Percentiles rank a stretch among this genome's conserved stretches.
phyloP scores from a whole-genome alignment of 2,113 vertebrate species.

The Odocoileus virginianus region DNA sequence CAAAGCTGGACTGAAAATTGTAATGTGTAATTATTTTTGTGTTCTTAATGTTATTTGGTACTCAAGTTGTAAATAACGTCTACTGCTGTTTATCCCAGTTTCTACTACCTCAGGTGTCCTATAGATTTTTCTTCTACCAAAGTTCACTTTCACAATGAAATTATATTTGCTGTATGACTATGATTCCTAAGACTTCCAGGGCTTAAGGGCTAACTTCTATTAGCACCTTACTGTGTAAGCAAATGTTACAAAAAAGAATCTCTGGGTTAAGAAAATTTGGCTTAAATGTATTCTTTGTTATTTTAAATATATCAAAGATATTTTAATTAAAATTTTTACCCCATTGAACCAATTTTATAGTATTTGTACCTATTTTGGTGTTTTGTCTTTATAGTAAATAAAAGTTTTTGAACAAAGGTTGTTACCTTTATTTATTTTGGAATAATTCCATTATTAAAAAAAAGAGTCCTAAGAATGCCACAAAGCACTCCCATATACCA shows the following conservation, averaged over 20 bases:
- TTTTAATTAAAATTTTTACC: slow-evolving; percentile 95
- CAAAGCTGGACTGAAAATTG: slow-evolving; percentile 93
- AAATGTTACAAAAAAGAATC: slow-evolving; percentile 87
- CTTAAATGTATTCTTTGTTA: slow-evolving; percentile 92
- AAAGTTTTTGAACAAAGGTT: slow-evolving; percentile 87
- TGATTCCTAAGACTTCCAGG: slow-evolving; percentile 92
- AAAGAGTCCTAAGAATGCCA: background rate
- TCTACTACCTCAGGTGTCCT: slow-evolving; percentile 97
- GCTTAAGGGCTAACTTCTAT: slow-evolving; percentile 93
- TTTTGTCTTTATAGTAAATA: slow-evolving; percentile 94
- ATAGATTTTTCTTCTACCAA: slow-evolving; percentile 95
- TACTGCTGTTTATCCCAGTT: slow-evolving; percentile 95
- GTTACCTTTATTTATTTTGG: slow-evolving; percentile 31
- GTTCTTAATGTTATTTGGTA: slow-evolving; percentile 93
- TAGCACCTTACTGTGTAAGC: slow-evolving; percentile 93
- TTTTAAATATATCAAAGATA: slow-evolving; percentile 92
- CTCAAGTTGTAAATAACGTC: slow-evolving; percentile 90
- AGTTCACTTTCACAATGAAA: slow-evolving; percentile 92
- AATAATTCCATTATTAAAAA: background rate
- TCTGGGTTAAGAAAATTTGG: slow-evolving; percentile 92
- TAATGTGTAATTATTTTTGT: slow-evolving; percentile 90
- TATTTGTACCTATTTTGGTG: slow-evolving; percentile 93
- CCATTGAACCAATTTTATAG: slow-evolving; percentile 93
- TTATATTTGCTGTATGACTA: slow-evolving; percentile 88
- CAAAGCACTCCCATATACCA: background rate